Base-by-base conservation (phyloP, 1,140 invertebrate genomes). In the Orius insidiosus region DNA sequence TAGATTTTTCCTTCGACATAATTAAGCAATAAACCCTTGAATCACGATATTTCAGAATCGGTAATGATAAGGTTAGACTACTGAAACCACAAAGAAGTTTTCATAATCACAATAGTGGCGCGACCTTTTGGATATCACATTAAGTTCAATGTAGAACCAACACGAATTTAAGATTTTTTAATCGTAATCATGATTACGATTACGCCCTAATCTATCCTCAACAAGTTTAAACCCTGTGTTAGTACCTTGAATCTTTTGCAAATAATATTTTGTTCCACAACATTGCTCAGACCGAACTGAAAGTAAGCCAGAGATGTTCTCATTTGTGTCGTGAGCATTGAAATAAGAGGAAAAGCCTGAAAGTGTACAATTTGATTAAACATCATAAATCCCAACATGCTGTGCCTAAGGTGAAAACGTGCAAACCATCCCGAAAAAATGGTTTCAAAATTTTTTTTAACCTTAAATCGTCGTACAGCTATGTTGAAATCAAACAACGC, bases 281-380 rank as follows among this genome's bases (percentile, higher is more conserved):
- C 57, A 54, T 60, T 59, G 52, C 55, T 48, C 52, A 61, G 53
- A 6, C 59, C 60, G 45, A 56, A 52, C 55, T 62, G 58, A 34
- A 63, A 54, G 44, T 59, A 55, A 44, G 54, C 58, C 33, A 66
- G 59, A 34, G 59, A 58, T 32, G 55, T 57, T 10, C 63, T 56
- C 47, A 65, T 56, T 51, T 64, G 62, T 37, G 59, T 53, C 54
- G 59, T 61, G 37, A 66, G 48, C 14, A 65, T 49, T 35, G 62
- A 54, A 52, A 66, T 52, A 39, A 66, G 53, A 35, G 65, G 63
- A 55, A 67, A 67, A 14, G 61, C 64, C 65, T 67, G 58, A 19
- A 53, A 54, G 32, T 18, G 8, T 42, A 45, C 24, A 34, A 11
- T 35, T 2, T 3, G 2, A 45, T 24, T 5, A 16, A 32, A 7